Conservation (phyloP, 2,113 vertebrate species). For the Periophthalmus modestus region DNA sequence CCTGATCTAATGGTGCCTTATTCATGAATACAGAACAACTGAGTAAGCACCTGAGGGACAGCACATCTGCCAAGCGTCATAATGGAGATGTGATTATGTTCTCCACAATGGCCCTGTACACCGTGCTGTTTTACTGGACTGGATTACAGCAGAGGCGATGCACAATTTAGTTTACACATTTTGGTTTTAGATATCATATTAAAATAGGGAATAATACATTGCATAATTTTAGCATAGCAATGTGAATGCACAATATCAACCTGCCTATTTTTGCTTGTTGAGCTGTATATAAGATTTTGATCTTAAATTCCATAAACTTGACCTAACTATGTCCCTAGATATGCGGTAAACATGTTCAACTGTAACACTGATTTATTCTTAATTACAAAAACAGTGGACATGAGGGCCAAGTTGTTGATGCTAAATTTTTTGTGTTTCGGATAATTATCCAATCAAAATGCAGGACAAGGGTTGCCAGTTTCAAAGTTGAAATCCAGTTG, state of each 20-base stretch:
- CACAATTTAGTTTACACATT: not conserved
- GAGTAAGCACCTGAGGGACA: constrained; percentile 39
- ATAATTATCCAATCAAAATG: too few relatives aligned
- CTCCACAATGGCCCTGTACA: constrained; percentile 31
- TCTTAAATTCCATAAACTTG: too few relatives aligned
- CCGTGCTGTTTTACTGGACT: constrained; percentile 14
- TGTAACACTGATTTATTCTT: too few relatives aligned
- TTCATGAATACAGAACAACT: constrained; percentile 55
- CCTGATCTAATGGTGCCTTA: constrained; percentile 31
- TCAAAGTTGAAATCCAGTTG: too few relatives aligned
- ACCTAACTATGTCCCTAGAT: too few relatives aligned
- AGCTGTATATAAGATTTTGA: too few relatives aligned
- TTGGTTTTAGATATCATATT: not conserved
- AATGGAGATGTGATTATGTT: constrained; percentile 55
- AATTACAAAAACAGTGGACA: too few relatives aligned
- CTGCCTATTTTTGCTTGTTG: too few relatives aligned
- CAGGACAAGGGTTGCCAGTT: too few relatives aligned
- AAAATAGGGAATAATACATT: not conserved
- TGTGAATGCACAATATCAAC: not conserved
- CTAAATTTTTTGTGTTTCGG: too few relatives aligned
- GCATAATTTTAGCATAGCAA: not conserved
- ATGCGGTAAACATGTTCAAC: too few relatives aligned
- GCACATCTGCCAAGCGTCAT: constrained; percentile 56
- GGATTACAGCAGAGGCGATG: not conserved
- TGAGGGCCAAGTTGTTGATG: too few relatives aligned